phyloP scores from a whole-genome alignment of 53 echinoderm and acorn worm species.

The Zoroaster sp. region DNA sequence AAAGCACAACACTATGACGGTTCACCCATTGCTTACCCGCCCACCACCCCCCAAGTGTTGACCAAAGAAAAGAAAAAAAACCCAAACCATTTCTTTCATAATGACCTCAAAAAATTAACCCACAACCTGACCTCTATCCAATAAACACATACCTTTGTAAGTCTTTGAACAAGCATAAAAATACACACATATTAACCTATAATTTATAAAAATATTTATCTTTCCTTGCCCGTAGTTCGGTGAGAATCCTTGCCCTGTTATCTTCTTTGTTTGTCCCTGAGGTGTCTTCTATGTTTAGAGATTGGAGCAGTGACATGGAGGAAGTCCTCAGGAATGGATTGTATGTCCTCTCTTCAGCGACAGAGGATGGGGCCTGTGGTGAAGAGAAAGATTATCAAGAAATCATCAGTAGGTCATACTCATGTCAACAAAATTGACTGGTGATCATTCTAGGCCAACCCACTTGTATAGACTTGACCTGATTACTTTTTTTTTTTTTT shows the following conservation, averaged over 20 bases:
- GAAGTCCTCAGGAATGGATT: constrained; percentile 92
- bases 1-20: no score
- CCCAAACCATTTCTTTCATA: no score
- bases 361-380: constrained; percentile 73
- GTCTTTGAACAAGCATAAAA: constrained; percentile 51
- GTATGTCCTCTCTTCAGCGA: constrained; percentile 85
- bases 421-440: not conserved
- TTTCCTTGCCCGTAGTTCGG: constrained; percentile 74
- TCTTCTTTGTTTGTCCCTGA: constrained; percentile 27
- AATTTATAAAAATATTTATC: constrained; percentile 81
- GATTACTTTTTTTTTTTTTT: not conserved
- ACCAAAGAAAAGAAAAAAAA: no score
- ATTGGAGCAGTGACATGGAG: constrained; percentile 43
- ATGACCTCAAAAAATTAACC: no score
- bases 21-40: no score
- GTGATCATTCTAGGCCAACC: no score
- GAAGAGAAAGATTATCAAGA: not conserved
- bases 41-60: no score
- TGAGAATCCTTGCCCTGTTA: constrained; percentile 62
- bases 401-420: not conserved
- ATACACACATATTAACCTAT: constrained; percentile 11
- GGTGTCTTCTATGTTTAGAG: constrained; percentile 38
- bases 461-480: not conserved
- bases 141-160: no score
- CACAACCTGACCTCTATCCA: no score